phyloP scores from a whole-genome alignment of 1,140 invertebrate species.

The Fopius arisanus region DNA sequence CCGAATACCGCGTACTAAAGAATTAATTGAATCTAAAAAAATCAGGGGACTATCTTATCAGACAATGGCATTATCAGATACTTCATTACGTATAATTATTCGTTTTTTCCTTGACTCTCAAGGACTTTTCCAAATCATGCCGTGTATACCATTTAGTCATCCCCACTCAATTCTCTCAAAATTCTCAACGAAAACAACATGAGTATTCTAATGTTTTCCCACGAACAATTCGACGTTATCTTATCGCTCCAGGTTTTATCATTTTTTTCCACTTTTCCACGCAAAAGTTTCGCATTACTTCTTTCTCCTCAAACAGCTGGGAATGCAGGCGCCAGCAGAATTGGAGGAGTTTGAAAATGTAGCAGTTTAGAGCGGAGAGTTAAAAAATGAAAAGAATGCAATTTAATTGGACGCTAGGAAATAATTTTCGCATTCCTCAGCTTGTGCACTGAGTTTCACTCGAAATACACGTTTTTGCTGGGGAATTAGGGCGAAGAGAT shows the following conservation, averaged over 20 bases:
- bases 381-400: background rate
- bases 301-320: background rate
- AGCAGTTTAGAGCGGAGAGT: background rate
- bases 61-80: too few species aligned
- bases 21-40: background rate
- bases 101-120: background rate
- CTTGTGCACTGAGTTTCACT: background rate
- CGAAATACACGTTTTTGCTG: background rate
- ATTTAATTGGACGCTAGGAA: constrained; percentile 8
- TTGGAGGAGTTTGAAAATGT: background rate
- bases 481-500: constrained; percentile 9
- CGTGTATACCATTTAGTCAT: too few species aligned
- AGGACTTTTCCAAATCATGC: too few species aligned
- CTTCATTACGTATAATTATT: background rate
- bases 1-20: background rate
- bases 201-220: too few species aligned
- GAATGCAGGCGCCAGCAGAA: constrained; percentile 10
- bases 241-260: background rate
- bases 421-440: background rate
- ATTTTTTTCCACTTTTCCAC: background rate
- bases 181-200: too few species aligned
- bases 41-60: background rate
- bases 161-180: too few species aligned
- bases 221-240: background rate
- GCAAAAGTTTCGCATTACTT: background rate